Evolutionary conservation across 2,113 vertebrate genomes (phyloP), one percentile per base, ranked within the genome.

Genomic region (Spheniscus mendiculus): DNA sequence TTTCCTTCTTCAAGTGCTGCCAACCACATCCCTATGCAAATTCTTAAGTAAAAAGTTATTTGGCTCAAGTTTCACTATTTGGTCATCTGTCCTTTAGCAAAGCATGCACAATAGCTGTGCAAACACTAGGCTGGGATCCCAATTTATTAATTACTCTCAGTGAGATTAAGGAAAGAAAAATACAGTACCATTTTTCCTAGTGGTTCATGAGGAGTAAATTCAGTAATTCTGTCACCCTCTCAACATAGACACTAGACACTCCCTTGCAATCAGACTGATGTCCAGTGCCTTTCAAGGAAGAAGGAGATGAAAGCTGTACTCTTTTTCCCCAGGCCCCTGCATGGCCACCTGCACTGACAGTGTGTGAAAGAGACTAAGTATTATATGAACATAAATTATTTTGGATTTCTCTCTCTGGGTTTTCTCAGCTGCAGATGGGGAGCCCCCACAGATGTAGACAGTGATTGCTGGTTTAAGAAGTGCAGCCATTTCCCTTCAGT

Each of bases 121-220:
- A 38, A 85, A 58, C 34, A 42, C 12, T 62, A 25, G 11, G 10
- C 27, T 44, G 17, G 8, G 13, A 55, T 87, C 62, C 56, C 40
- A 93, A 61, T 73, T 94, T 88, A 90, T 73, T 94, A 89, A 77
- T 92, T 89, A 77, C 42, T 71, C 42, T 96, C n/a, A 72, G 79
- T 78, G 71, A 63, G 50, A 82, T 85, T 95, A 74, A 86, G 22
- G 66, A 90, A 79, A 79, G 55, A 89, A 86, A 94, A 84, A 87
- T 58, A 70, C 42, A 59, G 27, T 63, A 89, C 95, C 18, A 30
- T 63, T 65, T 92, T 89, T 92, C 80, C 70, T 89, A 61, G 56
- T 67, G 67, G 30, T 69, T 94, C 55, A 45, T 5, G 42, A 59
- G 85, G 47, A 97, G 56, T 93, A 91, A 95, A 85, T 76, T 58